A percentile compares a stretch with the other conserved stretches of the same genome.
Conservation (phyloP, 2,797 vertebrate genomes). For the Chloroceryle amazona region DNA sequence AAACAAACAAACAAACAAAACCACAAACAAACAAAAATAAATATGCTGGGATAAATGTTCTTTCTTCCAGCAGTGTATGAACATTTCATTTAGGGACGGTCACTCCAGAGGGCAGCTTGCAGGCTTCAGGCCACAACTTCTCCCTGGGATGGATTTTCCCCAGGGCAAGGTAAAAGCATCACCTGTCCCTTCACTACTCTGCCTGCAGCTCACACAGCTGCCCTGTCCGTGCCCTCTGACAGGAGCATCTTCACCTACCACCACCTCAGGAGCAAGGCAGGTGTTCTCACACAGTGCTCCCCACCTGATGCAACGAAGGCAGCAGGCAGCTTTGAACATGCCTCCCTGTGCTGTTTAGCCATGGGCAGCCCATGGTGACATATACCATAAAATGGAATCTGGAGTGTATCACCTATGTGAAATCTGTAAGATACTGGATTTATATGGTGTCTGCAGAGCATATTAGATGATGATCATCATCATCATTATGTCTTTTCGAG, state of each 20-base stretch:
- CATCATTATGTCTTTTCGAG: neutral
- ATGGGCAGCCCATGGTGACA: neutral
- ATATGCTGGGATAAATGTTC: neutral
- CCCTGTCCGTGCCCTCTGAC: neutral
- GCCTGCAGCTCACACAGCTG: neutral
- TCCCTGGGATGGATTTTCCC: neutral
- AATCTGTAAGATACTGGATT: constrained; percentile 31
- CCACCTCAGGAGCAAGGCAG: neutral
- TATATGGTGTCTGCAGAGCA: constrained; percentile 50
- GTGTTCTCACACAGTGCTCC: fast-evolving
- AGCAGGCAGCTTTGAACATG: neutral
- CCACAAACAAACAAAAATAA: neutral
- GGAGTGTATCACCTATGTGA: neutral
- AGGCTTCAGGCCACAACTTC: neutral
- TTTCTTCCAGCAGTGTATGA: neutral
- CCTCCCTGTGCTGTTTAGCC: neutral
- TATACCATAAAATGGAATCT: neutral
- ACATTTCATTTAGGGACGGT: fast-evolving
- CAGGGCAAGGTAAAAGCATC: neutral
- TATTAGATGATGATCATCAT: constrained; percentile 49
- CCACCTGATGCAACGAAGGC: fast-evolving
- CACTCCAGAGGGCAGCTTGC: neutral
- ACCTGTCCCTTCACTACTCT: neutral
- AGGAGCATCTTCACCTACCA: neutral
- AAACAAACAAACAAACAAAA: too few relatives aligned